Evolutionary conservation across 37 sponge, comb jelly and placozoan genomes (phyloP), one percentile per base, ranked within the genome.

Genomic region (Beroe ovata): DNA sequence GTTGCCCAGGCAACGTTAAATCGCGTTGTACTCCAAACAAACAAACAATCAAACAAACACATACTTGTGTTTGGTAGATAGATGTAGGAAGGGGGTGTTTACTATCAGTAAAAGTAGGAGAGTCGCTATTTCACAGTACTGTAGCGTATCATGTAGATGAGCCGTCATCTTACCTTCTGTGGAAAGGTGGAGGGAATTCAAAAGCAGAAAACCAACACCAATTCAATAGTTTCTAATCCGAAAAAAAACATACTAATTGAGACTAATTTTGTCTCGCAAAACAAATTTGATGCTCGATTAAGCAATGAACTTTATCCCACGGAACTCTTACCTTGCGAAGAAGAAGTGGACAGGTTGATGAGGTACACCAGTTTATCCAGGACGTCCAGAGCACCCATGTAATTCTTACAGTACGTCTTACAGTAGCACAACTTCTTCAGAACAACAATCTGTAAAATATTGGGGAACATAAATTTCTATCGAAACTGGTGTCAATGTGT

Each of bases 361-460:
- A 77, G 84, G 28, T 77, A 39, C 47, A 77, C 84, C 84, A 77
- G 54, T 39, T 21, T 77, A 25, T 77, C 84, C 47, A 77, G 54
- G 1, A 54, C 41, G 29, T 77, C 84, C 47, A 77, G 47, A 8
- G 84, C 84, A 8, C 84, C 84, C 54, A 42, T 77, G 84, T 77
- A 77, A 54, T 77, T 77, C 28, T n/a, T 39, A 40, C 54, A 42
- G 84, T 77, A 77, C 3, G 42, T 77, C 84, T 42, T 39, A 29
- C 84, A 77, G 47, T 77, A 77, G 28, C 84, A 77, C 54, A 77
- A 25, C 84, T 77, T 77, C 54, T 42, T 39, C 29, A 77, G 28
- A 36, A 77, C 54, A 1, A 77, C 84, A 16, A 77, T 25, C 84
- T 77, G 84, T 41, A 77, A 23, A 11, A 66, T 62, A 8, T 33